A percentile compares a stretch with the other conserved stretches of the same genome.
Conservation (phyloP, 2,888 invertebrate species). For the Microdon myrmicae region DNA sequence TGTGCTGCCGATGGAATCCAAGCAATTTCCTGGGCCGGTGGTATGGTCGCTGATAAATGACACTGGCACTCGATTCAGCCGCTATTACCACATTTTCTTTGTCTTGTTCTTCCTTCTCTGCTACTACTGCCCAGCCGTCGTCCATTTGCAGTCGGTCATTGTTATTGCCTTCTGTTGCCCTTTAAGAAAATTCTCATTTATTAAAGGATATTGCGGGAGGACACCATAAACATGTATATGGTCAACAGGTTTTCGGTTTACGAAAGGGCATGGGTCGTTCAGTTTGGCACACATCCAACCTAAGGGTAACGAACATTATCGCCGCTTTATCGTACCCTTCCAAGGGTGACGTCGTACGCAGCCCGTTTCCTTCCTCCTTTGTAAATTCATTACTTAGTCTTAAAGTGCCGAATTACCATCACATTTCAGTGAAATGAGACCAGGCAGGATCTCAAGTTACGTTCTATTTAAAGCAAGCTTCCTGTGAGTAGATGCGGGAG, state of each 20-base stretch:
- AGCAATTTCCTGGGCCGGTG: conserved; percentile 42
- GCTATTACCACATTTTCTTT: too few relatives aligned
- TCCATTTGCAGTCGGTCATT: conserved; percentile 1
- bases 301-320: conserved; percentile 20
- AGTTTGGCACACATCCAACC: conserved; percentile 11
- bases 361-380: neutral
- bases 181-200: conserved; percentile 6
- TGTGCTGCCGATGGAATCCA: conserved; percentile 23
- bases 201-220: conserved; percentile 2
- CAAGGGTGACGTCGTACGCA: too few relatives aligned
- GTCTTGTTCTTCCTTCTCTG: too few relatives aligned
- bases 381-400: conserved; percentile 8
- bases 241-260: conserved; percentile 14
- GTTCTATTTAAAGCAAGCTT: too few relatives aligned
- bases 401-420: neutral
- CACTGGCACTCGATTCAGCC: conserved; percentile 4
- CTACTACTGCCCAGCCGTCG: too few relatives aligned
- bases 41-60: conserved; percentile 36
- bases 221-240: neutral
- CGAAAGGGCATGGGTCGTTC: neutral
- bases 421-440: too few relatives aligned
- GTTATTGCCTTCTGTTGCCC: conserved; percentile 4
- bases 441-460: too few relatives aligned
- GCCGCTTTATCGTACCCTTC: too few relatives aligned
- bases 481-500: too few relatives aligned